These are phyloP conservation scores for Alviniconcha marisindica DNA, from an alignment of 1,140 invertebrate species.

Conservation along the genomic window DNA sequence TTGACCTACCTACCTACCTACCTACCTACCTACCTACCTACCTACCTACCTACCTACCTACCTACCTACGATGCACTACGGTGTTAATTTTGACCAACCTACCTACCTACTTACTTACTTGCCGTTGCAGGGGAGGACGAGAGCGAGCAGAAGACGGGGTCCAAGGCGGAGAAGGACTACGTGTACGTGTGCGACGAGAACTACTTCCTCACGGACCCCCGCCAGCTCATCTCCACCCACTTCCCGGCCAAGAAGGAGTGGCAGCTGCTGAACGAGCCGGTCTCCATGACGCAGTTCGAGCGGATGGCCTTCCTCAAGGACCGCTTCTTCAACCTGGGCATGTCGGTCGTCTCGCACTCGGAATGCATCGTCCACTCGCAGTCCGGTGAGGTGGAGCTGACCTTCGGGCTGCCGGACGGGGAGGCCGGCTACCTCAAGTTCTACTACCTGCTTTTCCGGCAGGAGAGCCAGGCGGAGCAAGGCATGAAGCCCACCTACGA, in stretches of 20 bases:
- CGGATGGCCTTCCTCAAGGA: slow-evolving; percentile 66
- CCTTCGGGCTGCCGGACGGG: slow-evolving; percentile 54
- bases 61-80: too few species aligned
- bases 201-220: slow-evolving; percentile 79
- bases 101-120: too few species aligned
- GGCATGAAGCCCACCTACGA: slow-evolving; percentile 57
- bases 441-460: slow-evolving; percentile 60
- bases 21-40: too few species aligned
- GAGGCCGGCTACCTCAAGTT: slow-evolving; percentile 54
- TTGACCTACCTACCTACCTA: too few species aligned
- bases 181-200: slow-evolving; percentile 73
- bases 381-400: slow-evolving; percentile 56
- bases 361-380: slow-evolving; percentile 51
- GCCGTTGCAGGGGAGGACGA: slow-evolving; percentile 38
- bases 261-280: slow-evolving; percentile 57
- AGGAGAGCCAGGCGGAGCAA: slow-evolving; percentile 46
- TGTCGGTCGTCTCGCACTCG: slow-evolving; percentile 54
- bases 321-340: slow-evolving; percentile 62
- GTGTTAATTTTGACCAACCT: too few species aligned
- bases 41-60: too few species aligned
- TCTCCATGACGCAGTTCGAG: slow-evolving; percentile 58
- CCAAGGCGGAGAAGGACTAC: slow-evolving; percentile 44
- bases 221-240: slow-evolving; percentile 78
- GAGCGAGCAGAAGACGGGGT: slow-evolving; percentile 43
- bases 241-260: slow-evolving; percentile 73